A percentile compares a stretch with the other conserved stretches of the same genome.
Evolutionary conservation across 2,797 vertebrate species (phyloP).

Genomic region (Orientallactaga sibirica): DNA sequence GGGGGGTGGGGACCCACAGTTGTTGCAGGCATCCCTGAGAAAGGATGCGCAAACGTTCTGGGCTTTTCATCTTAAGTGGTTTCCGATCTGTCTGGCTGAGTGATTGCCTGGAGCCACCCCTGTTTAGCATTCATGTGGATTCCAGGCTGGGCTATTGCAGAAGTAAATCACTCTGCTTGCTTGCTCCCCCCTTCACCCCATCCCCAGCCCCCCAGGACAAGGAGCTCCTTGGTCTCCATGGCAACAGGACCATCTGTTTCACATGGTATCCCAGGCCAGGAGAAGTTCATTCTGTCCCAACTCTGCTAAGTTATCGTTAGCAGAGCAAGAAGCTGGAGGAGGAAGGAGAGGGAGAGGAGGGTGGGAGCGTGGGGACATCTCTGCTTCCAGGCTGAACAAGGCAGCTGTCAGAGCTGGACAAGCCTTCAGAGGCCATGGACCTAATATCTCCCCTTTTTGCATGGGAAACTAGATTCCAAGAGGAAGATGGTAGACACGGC

Average conservation of each 20-base stretch:
- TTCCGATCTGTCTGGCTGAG: slow-evolving; percentile 52
- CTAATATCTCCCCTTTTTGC: neutral
- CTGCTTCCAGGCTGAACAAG: neutral
- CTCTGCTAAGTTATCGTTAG: slow-evolving; percentile 53
- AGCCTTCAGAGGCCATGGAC: neutral
- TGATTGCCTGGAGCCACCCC: neutral
- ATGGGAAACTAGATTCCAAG: neutral
- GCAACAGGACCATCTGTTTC: slow-evolving; percentile 76
- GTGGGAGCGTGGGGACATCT: neutral
- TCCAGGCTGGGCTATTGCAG: slow-evolving; percentile 53
- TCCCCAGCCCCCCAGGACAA: slow-evolving; percentile 56
- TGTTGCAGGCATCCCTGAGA: neutral
- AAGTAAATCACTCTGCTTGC: slow-evolving; percentile 74
- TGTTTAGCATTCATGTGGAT: slow-evolving; percentile 68
- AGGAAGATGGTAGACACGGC: neutral
- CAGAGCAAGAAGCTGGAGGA: neutral
- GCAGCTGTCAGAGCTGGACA: neutral
- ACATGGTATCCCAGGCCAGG: slow-evolving; percentile 64
- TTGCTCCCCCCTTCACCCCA: neutral
- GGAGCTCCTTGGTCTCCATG: slow-evolving; percentile 63
- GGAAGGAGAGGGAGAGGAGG: neutral
- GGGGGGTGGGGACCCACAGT: neutral
- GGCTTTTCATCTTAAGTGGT: slow-evolving; percentile 59
- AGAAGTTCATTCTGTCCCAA: slow-evolving; percentile 68
- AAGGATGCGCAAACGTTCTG: slow-evolving; percentile 26